Evolutionary conservation across 1,140 invertebrate genomes (phyloP).

Genomic region (Lucilia sericata): DNA sequence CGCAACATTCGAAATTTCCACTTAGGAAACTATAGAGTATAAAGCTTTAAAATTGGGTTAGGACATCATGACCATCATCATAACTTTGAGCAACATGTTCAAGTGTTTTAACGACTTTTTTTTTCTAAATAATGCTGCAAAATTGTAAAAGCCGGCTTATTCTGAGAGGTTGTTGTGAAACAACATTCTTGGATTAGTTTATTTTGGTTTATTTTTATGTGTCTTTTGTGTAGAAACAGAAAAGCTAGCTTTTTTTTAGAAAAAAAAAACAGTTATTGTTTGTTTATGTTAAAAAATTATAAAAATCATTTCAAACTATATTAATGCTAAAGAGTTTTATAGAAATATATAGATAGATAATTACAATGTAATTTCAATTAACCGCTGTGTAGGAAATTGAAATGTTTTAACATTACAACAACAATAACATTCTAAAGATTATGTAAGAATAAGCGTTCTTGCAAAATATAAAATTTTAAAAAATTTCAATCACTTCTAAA

Average conservation of each 20-base stretch:
- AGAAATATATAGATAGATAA: too few relatives aligned
- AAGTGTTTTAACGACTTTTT: conserved; percentile 19
- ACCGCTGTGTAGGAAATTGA: too few relatives aligned
- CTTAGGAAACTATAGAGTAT: background rate
- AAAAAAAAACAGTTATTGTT: background rate
- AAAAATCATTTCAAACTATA: too few relatives aligned
- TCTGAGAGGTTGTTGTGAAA: too few relatives aligned
- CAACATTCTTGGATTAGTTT: background rate
- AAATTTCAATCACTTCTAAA: too few relatives aligned
- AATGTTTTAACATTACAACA: too few relatives aligned
- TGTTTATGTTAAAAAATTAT: background rate
- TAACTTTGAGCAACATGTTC: background rate
- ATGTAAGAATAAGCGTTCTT: too few relatives aligned
- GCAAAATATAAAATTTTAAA: too few relatives aligned
- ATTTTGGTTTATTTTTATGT: too few relatives aligned
- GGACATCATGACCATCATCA: background rate
- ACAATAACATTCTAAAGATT: too few relatives aligned
- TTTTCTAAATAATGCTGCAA: background rate
- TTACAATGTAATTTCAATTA: too few relatives aligned
- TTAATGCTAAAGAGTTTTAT: too few relatives aligned
- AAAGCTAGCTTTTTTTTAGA: background rate
- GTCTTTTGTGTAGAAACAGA: background rate
- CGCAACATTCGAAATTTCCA: background rate
- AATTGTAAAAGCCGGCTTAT: background rate
- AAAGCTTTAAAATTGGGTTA: background rate